Conservation (phyloP, 35 echinoderm and acorn worm species). For the Eucidaris tribuloides region DNA sequence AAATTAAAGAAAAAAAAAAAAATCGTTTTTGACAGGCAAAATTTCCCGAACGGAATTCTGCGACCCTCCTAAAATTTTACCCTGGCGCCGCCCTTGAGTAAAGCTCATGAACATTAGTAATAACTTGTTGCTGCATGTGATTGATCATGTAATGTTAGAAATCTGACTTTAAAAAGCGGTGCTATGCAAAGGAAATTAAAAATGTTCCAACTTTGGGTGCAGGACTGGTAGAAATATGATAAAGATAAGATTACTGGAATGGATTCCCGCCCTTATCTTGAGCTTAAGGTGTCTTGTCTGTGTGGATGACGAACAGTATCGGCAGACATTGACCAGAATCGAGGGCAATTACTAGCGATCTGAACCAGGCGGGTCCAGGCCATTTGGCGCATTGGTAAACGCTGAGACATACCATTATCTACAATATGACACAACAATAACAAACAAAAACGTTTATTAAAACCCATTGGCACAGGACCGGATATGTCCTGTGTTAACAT, state of each 20-base stretch:
- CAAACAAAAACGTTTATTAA: neutral
- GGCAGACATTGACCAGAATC: conserved; percentile 92
- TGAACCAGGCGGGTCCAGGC: conserved; percentile 73
- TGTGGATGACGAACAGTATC: conserved; percentile 93
- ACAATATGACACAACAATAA: conserved; percentile 5
- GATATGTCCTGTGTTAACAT: neutral
- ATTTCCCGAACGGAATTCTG: no score
- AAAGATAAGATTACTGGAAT: conserved; percentile 74
- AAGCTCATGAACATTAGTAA: no score
- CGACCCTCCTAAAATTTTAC: no score
- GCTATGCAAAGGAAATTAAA: no score
- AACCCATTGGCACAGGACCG: neutral
- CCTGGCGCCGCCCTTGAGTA: no score
- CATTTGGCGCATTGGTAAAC: conserved; percentile 89
- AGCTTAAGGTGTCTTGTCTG: conserved; percentile 78
- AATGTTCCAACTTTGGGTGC: no score
- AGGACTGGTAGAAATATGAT: no score
- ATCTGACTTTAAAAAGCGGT: no score
- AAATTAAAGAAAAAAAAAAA: no score
- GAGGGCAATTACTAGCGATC: conserved; percentile 95
- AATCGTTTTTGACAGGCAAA: no score
- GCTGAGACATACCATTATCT: conserved; percentile 99
- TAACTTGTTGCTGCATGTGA: no score
- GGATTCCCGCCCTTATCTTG: conserved; percentile 94
- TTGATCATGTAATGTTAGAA: no score